These are phyloP conservation scores for Agapornis roseicollis DNA, from an alignment of 2,113 vertebrate genomes.

Conservation along the genomic window DNA sequence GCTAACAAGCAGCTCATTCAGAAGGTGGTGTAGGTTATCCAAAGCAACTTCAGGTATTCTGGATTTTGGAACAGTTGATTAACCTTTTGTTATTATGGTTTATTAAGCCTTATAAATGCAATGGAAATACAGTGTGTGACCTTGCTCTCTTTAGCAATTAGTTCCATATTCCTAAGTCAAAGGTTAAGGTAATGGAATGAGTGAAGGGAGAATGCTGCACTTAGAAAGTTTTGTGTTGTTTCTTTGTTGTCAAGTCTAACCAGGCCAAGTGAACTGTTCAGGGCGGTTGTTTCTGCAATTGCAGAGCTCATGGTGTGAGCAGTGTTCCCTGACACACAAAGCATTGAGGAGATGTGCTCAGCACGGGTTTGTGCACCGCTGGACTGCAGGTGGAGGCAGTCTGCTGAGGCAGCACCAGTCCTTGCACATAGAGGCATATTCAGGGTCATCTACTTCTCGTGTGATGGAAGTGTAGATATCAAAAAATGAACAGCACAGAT, in stretches of 20 bases:
- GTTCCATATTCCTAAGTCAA: neutral
- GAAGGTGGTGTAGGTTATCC: neutral
- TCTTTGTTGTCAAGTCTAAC: neutral
- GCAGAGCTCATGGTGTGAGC: neutral
- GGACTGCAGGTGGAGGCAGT: neutral
- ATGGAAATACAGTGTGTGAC: neutral
- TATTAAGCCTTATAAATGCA: neutral
- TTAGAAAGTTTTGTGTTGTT: neutral
- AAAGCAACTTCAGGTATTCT: neutral
- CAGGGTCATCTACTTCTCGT: neutral
- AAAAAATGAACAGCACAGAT: neutral
- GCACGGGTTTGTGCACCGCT: neutral
- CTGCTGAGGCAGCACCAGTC: neutral
- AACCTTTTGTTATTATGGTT: neutral
- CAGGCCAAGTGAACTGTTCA: neutral
- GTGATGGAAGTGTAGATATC: neutral
- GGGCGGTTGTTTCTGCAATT: neutral
- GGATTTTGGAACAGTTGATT: neutral
- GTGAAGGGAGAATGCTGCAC: neutral
- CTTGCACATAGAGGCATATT: neutral
- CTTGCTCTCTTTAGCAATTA: neutral
- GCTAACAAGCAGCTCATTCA: conserved; percentile 18
- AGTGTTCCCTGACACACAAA: neutral
- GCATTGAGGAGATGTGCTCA: neutral
- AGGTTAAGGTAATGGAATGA: neutral